phyloP scores from a whole-genome alignment of 2,888 invertebrate species.

The Temnothorax rugatulus region DNA sequence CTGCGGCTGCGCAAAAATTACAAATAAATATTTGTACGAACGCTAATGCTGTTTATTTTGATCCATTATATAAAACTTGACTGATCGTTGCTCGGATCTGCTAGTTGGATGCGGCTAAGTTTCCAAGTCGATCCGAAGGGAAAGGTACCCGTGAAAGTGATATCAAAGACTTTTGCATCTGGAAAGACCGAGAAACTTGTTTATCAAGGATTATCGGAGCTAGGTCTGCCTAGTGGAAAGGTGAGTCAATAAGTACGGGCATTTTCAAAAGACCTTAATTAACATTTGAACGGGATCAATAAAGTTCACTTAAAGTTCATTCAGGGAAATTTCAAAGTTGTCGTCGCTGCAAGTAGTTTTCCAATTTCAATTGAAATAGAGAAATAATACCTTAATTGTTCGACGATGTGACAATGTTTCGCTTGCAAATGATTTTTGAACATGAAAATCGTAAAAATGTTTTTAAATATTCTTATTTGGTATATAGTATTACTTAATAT shows the following conservation, averaged over 20 bases:
- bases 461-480: neutral
- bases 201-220: constrained; percentile 89
- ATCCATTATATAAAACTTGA: constrained; percentile 21
- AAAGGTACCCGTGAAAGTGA: constrained; percentile 90
- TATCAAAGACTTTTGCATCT: constrained; percentile 90
- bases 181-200: constrained; percentile 91
- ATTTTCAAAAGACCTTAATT: constrained; percentile 17
- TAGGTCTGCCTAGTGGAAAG: constrained; percentile 88
- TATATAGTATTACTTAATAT: neutral
- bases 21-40: constrained; percentile 10
- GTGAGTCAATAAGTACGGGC: constrained; percentile 68
- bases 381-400: neutral
- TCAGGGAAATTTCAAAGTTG: constrained; percentile 1
- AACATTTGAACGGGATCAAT: constrained; percentile 14
- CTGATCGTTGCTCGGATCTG: constrained; percentile 61
- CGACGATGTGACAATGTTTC: neutral
- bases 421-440: neutral
- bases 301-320: constrained; percentile 16
- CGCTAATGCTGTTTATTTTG: neutral
- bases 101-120: constrained; percentile 90
- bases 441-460: neutral
- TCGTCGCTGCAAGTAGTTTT: neutral
- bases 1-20: neutral
- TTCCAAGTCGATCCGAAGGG: constrained; percentile 89
- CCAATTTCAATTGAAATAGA: neutral